phyloP scores from a whole-genome alignment of 2,797 vertebrate genomes.

The Oophaga sylvatica region DNA sequence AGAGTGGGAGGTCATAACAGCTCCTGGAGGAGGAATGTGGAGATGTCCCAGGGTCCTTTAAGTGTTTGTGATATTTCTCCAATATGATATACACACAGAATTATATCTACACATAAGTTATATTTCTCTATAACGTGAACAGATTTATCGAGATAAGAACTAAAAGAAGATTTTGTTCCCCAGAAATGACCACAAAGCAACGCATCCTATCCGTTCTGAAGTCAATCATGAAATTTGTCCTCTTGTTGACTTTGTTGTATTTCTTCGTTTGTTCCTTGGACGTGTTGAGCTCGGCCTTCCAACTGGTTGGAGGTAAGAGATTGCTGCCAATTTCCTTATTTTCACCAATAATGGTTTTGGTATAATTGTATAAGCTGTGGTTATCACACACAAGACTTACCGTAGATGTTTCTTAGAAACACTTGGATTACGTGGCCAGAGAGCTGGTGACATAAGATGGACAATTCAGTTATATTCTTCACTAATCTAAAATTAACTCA shows the following conservation, averaged over 20 bases:
- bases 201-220: constrained; percentile 80
- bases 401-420: too few relatives aligned
- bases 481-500: background rate
- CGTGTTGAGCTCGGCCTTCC: constrained; percentile 93
- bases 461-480: background rate
- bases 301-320: constrained; percentile 90
- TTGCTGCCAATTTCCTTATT: background rate
- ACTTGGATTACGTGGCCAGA: too few relatives aligned
- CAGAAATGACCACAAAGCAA: constrained; percentile 85
- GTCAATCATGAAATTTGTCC: constrained; percentile 73
- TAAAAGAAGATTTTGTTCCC: constrained; percentile 43
- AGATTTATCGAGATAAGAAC: too few relatives aligned
- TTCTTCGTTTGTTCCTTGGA: constrained; percentile 95
- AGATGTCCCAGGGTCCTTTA: too few relatives aligned
- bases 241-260: constrained; percentile 89
- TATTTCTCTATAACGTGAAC: background rate
- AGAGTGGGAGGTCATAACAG: too few relatives aligned
- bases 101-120: background rate
- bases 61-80: too few relatives aligned
- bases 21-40: too few relatives aligned
- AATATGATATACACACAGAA: too few relatives aligned
- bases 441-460: too few relatives aligned
- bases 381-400: too few relatives aligned
- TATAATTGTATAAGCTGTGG: too few relatives aligned
- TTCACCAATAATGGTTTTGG: too few relatives aligned